phyloP scores from a whole-genome alignment of 2,113 vertebrate genomes.

The Heterocephalus glaber region DNA sequence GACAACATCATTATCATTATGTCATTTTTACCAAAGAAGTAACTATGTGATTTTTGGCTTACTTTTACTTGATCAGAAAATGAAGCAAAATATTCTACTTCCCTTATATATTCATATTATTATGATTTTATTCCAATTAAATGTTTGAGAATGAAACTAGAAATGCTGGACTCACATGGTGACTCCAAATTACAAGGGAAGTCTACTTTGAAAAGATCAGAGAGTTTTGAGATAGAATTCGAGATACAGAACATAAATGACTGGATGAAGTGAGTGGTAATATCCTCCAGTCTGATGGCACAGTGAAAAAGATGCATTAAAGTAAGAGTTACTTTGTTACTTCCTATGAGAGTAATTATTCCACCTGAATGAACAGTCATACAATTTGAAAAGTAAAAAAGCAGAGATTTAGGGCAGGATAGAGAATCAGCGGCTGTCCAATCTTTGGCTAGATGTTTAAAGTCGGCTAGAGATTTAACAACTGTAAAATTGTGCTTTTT shows the following conservation, averaged over 20 bases:
- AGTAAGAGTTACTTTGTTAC: constrained; percentile 10
- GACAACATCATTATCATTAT: constrained; percentile 16
- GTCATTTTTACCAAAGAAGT: constrained; percentile 9
- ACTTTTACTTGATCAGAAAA: constrained; percentile 31
- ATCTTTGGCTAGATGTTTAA: constrained; percentile 4
- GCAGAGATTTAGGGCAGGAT: not conserved
- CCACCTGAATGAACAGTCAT: not conserved
- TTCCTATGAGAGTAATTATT: constrained; percentile 20
- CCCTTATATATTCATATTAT: not conserved
- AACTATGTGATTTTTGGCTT: not conserved
- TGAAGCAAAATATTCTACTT: constrained; percentile 17
- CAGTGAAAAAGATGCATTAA: not conserved
- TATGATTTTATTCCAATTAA: constrained; percentile 17
- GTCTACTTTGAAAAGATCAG: not conserved
- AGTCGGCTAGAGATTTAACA: constrained; percentile 6
- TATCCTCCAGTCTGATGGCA: not conserved
- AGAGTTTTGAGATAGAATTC: not conserved
- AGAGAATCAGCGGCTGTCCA: not conserved
- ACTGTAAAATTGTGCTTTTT: not conserved
- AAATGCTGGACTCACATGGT: not conserved
- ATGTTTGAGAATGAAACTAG: not conserved
- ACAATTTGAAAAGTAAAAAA: not conserved
- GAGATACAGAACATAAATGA: not conserved
- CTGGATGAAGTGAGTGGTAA: not conserved
- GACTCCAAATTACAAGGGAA: constrained; percentile 9